Percentiles rank a stretch among this genome's conserved stretches.
Evolutionary conservation across 2,797 vertebrate species (phyloP).

Genomic region (Rhynchonycteris naso): DNA sequence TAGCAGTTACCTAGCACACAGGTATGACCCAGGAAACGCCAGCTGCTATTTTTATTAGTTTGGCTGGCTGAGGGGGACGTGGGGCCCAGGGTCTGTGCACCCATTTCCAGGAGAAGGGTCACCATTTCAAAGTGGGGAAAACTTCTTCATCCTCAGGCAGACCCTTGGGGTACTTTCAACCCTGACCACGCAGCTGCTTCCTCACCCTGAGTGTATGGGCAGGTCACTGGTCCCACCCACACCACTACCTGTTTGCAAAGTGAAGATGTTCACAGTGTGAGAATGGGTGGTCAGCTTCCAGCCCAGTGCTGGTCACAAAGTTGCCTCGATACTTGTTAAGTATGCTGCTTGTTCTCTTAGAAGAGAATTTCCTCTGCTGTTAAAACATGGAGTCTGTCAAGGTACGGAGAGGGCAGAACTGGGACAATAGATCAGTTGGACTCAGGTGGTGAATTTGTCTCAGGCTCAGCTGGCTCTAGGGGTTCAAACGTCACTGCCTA

Average conservation of each 20-base stretch:
- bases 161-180: not conserved
- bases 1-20: too few species aligned
- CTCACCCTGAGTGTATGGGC: accelerated
- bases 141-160: not conserved
- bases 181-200: not conserved
- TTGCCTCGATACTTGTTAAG: not conserved
- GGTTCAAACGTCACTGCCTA: not conserved
- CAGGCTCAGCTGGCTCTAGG: not conserved
- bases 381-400: not conserved
- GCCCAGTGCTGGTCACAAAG: accelerated
- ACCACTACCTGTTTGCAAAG: not conserved
- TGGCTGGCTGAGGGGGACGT: not conserved
- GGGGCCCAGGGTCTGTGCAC: not conserved
- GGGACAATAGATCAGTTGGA: not conserved
- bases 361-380: not conserved
- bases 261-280: not conserved
- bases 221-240: not conserved
- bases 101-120: not conserved
- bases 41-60: not conserved
- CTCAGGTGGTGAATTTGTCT: not conserved
- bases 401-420: too few species aligned
- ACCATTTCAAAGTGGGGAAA: not conserved
- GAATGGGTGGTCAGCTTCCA: not conserved
- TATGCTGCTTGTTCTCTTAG: not conserved
- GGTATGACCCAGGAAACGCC: not conserved